Evolutionary conservation across 2,797 vertebrate species (phyloP).

Genomic region (Myiotriccus ornatus): DNA sequence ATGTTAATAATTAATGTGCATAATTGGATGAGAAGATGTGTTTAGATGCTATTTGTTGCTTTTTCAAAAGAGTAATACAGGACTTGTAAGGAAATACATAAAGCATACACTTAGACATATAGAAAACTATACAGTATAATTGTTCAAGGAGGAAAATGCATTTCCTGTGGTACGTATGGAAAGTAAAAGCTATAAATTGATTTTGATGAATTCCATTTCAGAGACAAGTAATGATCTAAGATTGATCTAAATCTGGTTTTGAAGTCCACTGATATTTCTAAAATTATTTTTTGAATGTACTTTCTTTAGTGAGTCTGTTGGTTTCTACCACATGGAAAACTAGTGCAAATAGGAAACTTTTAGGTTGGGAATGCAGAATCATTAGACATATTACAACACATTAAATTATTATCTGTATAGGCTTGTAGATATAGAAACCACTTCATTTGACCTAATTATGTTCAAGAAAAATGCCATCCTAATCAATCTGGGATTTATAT

Average conservation of each 20-base stretch:
- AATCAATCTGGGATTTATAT: not conserved
- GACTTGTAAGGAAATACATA: not conserved
- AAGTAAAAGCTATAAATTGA: not conserved
- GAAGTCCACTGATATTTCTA: not conserved
- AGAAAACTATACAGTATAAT: not conserved
- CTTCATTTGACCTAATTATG: not conserved
- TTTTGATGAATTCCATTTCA: not conserved
- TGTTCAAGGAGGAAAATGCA: not conserved
- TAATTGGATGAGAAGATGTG: not conserved
- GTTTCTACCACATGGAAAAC: not conserved
- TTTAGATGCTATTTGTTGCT: not conserved
- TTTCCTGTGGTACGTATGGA: not conserved
- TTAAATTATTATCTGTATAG: not conserved
- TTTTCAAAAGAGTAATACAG: not conserved
- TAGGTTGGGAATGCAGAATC: not conserved
- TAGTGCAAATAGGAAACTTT: not conserved
- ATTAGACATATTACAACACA: not conserved
- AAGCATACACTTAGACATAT: not conserved
- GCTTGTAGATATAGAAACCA: not conserved
- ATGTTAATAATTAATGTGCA: not conserved
- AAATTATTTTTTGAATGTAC: not conserved
- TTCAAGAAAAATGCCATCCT: conserved; percentile 12
- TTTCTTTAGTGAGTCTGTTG: not conserved
- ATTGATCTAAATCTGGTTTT: not conserved
- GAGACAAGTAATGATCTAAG: not conserved